Evolutionary conservation across 2,113 vertebrate species (phyloP), one percentile per base, ranked within the genome.

Genomic region (Proteles cristata): DNA sequence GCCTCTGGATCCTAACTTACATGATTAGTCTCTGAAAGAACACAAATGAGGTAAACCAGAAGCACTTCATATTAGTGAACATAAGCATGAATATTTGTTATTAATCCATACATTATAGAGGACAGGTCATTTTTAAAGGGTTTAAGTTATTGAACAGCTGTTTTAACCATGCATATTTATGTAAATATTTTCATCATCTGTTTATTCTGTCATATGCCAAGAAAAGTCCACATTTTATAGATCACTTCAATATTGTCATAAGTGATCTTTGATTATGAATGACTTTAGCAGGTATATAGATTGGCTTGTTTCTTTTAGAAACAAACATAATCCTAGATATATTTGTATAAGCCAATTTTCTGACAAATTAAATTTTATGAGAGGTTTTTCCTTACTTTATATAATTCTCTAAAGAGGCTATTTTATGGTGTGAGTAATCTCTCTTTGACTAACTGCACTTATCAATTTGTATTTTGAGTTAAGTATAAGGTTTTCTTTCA

Each of bases 381-480:
- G 35, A 77, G 11, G 11, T 23, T 86, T 87, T 79, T 97, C 43
- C 58, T 88, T 83, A 84, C 73, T 87, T 97, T 79, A 84, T 33
- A 11, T 26, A 93, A 90, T 90, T 94, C 33, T 11, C 39, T 66
- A 21, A 90, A 76, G 71, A 86, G 17, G 11, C 2, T 88, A 33
- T 85, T 85, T 95, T 80, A 58, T 66, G 66, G 88, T 28, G 1
- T 3, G 69, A 68, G 88, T 65, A 83, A 79, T 88, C 17, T 68
- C 31, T 31, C 31, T 55, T 45, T 88, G 17, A 82, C 55, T 81
- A 81, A 90, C 31, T 86, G 79, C 45, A 71, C 39, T 71, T 16
- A 63, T 79, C 45, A 33, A 25, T 82, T 91, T 82, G 68, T 16
- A 90, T 83, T 88, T 85, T 74, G 39, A 85, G 55, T 50, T 77